Conservation (phyloP, 2,888 invertebrate genomes). For the Parnassius mnemosyne region DNA sequence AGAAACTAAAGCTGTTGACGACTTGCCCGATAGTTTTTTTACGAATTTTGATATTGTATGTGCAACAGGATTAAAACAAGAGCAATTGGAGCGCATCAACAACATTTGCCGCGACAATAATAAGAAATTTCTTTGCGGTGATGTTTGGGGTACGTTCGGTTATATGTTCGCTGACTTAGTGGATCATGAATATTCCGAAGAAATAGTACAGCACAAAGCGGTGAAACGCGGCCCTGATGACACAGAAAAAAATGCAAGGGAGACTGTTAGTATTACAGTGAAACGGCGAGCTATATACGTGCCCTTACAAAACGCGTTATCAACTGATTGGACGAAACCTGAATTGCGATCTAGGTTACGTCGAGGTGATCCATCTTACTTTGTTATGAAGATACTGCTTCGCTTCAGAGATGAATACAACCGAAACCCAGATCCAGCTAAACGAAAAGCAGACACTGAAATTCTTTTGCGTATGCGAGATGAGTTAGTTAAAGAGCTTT, state of each 20-base stretch:
- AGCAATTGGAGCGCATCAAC: slow-evolving; percentile 87
- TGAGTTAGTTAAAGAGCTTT: slow-evolving; percentile 80
- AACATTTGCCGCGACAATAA: slow-evolving; percentile 86
- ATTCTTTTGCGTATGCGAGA: slow-evolving; percentile 82
- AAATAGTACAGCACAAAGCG: slow-evolving; percentile 71
- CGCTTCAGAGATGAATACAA: slow-evolving; percentile 87
- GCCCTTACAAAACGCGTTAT: slow-evolving; percentile 84
- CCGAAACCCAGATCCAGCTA: slow-evolving; percentile 85
- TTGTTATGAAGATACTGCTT: slow-evolving; percentile 86
- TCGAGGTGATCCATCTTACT: slow-evolving; percentile 86
- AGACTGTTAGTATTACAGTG: slow-evolving; percentile 81
- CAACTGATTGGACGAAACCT: slow-evolving; percentile 82
- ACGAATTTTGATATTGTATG: slow-evolving; percentile 90
- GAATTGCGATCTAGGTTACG: slow-evolving; percentile 82
- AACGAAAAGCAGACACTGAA: slow-evolving; percentile 82
- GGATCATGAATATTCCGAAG: slow-evolving; percentile 84
- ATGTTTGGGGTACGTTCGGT: slow-evolving; percentile 96
- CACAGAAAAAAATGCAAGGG: slow-evolving; percentile 69
- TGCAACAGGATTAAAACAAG: slow-evolving; percentile 86
- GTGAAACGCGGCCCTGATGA: slow-evolving; percentile 81
- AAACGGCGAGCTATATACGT: slow-evolving; percentile 84
- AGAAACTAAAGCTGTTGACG: slow-evolving; percentile 82
- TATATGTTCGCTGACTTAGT: slow-evolving; percentile 94
- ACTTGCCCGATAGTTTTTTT: slow-evolving; percentile 87
- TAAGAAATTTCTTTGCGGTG: slow-evolving; percentile 92